These are phyloP conservation scores for Diadegma fenestrale DNA, from an alignment of 2,888 invertebrate species.

Conservation along the genomic window DNA sequence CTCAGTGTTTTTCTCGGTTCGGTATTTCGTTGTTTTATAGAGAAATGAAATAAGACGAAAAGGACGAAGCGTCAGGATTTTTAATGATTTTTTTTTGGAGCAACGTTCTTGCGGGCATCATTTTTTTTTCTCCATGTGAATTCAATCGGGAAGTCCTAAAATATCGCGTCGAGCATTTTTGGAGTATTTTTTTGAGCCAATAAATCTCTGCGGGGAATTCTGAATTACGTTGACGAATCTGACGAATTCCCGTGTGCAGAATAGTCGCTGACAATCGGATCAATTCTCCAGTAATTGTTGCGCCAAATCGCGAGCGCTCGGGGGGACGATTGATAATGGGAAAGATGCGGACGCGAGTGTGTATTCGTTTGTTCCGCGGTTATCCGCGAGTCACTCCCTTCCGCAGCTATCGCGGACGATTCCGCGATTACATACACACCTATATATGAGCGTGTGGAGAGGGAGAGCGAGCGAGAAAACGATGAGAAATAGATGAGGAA, in stretches of 20 bases:
- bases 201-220: neutral
- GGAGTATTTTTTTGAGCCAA: neutral
- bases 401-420: slow-evolving; percentile 40
- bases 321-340: neutral
- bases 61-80: neutral
- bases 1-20: neutral
- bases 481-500: neutral
- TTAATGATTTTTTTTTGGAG: neutral
- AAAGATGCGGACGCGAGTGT: slow-evolving; percentile 9
- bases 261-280: neutral
- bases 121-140: neutral
- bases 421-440: slow-evolving; percentile 58
- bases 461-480: slow-evolving; percentile 4
- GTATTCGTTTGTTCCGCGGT: slow-evolving; percentile 39
- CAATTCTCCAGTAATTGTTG: slow-evolving; percentile 6
- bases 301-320: neutral
- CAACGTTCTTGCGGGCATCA: neutral
- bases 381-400: slow-evolving; percentile 45
- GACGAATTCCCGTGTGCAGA: neutral
- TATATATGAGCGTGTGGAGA: slow-evolving; percentile 18
- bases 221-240: neutral
- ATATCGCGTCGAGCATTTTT: neutral
- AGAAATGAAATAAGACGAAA: neutral
- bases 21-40: neutral
- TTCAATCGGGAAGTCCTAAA: neutral